Percentiles rank a stretch among this genome's conserved stretches.
These are phyloP conservation scores for Stegophylla sp. DNA, from an alignment of 2,888 invertebrate species.

Conservation along the genomic window DNA sequence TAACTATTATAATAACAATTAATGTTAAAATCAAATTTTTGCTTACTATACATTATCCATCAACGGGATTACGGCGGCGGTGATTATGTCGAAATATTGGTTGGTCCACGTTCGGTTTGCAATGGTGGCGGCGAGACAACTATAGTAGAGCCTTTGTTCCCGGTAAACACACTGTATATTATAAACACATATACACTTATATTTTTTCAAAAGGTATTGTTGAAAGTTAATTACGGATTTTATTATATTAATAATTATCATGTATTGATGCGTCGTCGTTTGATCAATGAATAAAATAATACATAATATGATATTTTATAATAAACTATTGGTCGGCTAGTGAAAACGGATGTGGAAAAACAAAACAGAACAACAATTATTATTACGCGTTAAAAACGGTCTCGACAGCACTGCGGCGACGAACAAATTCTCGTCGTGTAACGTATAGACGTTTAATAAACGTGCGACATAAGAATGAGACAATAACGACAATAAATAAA, in stretches of 20 bases:
- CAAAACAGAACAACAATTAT: neutral
- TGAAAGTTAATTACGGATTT: too few species aligned
- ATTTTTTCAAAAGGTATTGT: too few species aligned
- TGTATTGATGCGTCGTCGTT: too few species aligned
- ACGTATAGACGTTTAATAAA: too few species aligned
- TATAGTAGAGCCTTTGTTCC: conserved; percentile 8
- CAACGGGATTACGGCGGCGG: neutral
- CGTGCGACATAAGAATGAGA: neutral
- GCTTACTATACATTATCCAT: conserved; percentile 37
- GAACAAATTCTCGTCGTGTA: too few species aligned
- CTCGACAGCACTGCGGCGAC: neutral
- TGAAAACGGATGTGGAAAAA: too few species aligned
- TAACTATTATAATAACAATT: too few species aligned
- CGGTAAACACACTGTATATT: conserved; percentile 4
- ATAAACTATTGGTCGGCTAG: too few species aligned
- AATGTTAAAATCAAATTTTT: too few species aligned
- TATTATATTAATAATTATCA: too few species aligned
- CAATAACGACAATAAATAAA: neutral
- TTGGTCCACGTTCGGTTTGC: neutral
- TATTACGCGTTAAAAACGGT: neutral
- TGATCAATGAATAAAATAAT: too few species aligned
- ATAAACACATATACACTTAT: neutral
- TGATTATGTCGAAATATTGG: neutral
- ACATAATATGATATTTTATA: too few species aligned
- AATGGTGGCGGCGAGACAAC: neutral